phyloP scores from a whole-genome alignment of 2,113 vertebrate species.

The Campylomormyrus numenius region DNA sequence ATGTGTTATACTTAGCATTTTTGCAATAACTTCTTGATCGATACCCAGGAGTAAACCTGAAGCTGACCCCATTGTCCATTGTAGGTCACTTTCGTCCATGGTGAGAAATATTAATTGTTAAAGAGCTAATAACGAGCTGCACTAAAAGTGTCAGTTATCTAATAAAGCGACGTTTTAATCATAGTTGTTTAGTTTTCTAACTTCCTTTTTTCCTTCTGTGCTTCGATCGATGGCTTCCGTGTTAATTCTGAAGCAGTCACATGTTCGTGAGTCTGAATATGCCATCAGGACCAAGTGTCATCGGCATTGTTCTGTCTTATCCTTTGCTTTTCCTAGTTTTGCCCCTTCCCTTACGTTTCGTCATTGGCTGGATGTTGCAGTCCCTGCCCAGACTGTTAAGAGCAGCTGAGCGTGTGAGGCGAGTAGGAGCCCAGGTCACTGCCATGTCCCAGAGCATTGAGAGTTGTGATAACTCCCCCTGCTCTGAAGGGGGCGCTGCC shows the following conservation, averaged over 20 bases:
- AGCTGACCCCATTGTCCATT: no score
- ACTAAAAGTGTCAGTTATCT: background rate
- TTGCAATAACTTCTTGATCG: background rate
- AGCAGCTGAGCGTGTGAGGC: slow-evolving; percentile 47
- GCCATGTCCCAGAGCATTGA: slow-evolving; percentile 62
- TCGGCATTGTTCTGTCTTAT: background rate
- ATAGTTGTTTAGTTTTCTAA: background rate
- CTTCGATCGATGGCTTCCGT: background rate
- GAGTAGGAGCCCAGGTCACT: slow-evolving; percentile 47
- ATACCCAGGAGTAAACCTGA: background rate
- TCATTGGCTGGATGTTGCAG: slow-evolving; percentile 41
- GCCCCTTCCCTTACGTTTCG: background rate
- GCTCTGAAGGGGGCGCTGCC: slow-evolving; percentile 34
- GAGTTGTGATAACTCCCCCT: slow-evolving; percentile 19
- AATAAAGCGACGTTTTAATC: background rate
- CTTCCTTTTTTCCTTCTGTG: background rate
- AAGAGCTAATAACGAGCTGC: background rate
- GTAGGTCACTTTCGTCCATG: background rate
- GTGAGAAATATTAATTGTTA: background rate
- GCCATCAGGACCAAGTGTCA: background rate
- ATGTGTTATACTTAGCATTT: background rate
- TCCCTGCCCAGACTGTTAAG: slow-evolving; percentile 44
- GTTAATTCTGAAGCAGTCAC: background rate
- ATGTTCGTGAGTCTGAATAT: background rate
- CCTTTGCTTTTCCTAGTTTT: background rate